Percentiles rank a stretch among this genome's conserved stretches.
Conservation (phyloP, 2,113 vertebrate genomes). For the Chiloscyllium plagiosum region DNA sequence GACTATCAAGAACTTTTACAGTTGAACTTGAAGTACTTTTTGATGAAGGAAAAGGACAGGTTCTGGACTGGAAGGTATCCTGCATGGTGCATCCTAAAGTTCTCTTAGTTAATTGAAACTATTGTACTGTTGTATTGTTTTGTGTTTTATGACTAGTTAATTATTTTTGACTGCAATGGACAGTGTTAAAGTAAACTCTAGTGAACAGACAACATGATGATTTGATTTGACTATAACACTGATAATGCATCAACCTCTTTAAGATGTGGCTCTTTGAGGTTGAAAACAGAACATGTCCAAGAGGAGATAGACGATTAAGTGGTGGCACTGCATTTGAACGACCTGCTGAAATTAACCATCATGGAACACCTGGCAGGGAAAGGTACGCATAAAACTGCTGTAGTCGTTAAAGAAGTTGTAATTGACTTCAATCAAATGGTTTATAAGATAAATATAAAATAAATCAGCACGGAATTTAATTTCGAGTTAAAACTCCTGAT, state of each 20-base stretch:
- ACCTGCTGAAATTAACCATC: conserved; percentile 82
- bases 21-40: neutral
- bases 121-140: neutral
- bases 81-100: neutral
- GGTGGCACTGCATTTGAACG: neutral
- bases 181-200: neutral
- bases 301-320: conserved; percentile 82
- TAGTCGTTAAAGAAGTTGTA: neutral
- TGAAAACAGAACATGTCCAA: conserved; percentile 84
- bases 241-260: neutral
- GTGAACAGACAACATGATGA: neutral
- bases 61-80: neutral
- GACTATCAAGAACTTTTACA: neutral
- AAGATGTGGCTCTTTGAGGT: conserved; percentile 94
- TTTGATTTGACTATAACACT: neutral
- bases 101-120: neutral
- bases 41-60: neutral
- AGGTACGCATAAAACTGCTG: conserved; percentile 62
- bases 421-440: neutral
- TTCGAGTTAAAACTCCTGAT: neutral
- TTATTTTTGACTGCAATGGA: neutral
- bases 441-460: neutral
- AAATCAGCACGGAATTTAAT: neutral
- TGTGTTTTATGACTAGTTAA: neutral
- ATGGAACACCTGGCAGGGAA: conserved; percentile 90